Evolutionary conservation across 2,113 vertebrate species (phyloP), one percentile per base, ranked within the genome.

Genomic region (Rattus norvegicus): DNA sequence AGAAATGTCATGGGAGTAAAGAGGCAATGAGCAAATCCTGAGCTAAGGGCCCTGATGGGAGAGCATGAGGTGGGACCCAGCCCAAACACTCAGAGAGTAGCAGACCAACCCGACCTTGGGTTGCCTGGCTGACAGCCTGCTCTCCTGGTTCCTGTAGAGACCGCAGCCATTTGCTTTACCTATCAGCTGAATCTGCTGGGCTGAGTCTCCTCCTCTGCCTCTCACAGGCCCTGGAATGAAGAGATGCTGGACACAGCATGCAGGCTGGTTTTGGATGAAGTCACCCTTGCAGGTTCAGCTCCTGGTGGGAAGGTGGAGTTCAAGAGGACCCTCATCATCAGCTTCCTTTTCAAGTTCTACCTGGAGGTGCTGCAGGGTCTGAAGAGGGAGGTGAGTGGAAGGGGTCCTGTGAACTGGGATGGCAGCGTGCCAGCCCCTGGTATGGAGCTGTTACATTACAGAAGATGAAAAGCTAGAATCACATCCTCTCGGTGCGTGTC

Each of bases 341-440:
- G 99, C 97, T 98, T 99, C 97, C 98, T 99, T 96, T 99, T 99
- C 98, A 99, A 98, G 93, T 99, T 99, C 97, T 98, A 99, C 98
- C 98, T 99, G 97, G 97, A 99, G 92, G 97, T 99, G 67, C 97
- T 98, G 76, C 98, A 98, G 88, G 95, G 96, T 86, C 98, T 99
- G 93, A 97, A 94, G 93, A 97, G 95, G 56, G 98, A 81, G 99
- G 99, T 99, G 98, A 92, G 76, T 92, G 84, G 47, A 67, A 59
- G 24, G 14, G n/a, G n/a, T 33, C 8, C 11, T 5, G 2, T 12
- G 56, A 16, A 17, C 49, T 67, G 72, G 79, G 39, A 52, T 13
- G 36, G 65, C 24, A 10, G 5, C 54, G 39, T 7, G 20, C 36
- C 43, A 6, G 36, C 5, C 49, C 43, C 17, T 84, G 56, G 70